Base-by-base conservation (phyloP, 1,140 invertebrate genomes). In the Bursaphelenchus mucronatus region DNA sequence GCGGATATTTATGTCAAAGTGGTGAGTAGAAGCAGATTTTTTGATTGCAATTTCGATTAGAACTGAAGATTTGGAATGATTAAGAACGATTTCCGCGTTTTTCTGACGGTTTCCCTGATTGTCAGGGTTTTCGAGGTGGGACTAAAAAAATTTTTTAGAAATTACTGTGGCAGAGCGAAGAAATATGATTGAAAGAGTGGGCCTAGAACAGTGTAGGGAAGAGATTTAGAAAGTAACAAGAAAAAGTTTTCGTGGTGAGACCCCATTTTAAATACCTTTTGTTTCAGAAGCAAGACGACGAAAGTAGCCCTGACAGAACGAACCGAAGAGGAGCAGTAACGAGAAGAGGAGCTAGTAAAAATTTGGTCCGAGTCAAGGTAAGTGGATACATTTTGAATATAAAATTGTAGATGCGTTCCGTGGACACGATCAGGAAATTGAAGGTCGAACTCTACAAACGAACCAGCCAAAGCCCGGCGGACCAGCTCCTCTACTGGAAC, bases 401-500 rank as follows among this genome's bases (percentile, higher is more conserved):
- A 4, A 65, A 11, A n/a, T 64, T 74, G 69, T 17, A 72, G 73
- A 63, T 72, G 55, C 39, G 44, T 15, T 72, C 70, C n/a, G 50
- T 43, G n/a, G n/a, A 63, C 15, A 69, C 46, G 17, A 40, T 72
- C 3, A 49, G 17, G 5, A 68, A 75, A 19, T 44, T 72, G 49
- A 72, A 72, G 46, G 19, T 72, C 15, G 30, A 69, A 43, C 21
- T 72, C 46, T 74, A 61, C 53, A 41, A 57, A 21, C 21, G 46
- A 44, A 70, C 46, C 8, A 49, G 65, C 11, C 70, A 72, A 46
- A 63, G 67, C 13, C 70, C 70, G 0, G 39, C 44, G n/a, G 73
- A 72, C 46, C 73, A 72, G 55, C 66, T 76, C 21, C 30, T 72
- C 43, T 75, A 61, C 10, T n/a, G 64, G 43, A 45, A 54, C 21